Evolutionary conservation across 2,888 invertebrate species (phyloP).

Genomic region (Drosophila meridionalis): DNA sequence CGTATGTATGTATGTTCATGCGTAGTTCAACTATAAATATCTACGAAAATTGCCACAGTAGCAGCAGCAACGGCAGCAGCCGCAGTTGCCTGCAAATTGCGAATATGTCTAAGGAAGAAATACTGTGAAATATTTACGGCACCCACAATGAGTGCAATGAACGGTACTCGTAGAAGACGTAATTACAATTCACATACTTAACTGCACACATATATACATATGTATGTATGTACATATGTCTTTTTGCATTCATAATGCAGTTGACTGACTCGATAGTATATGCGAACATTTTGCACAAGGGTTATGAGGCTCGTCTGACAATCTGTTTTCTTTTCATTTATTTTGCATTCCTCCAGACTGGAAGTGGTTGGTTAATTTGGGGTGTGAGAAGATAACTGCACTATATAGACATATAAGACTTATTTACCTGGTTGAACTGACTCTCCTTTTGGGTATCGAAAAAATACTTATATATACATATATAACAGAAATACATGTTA

Average conservation of each 20-base stretch:
- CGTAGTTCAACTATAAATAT: conserved; percentile 48
- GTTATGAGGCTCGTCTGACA: conserved; percentile 1
- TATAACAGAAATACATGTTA: not conserved
- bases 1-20: not conserved
- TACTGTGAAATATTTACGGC: conserved; percentile 7
- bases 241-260: not conserved
- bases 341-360: conserved; percentile 1
- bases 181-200: not conserved
- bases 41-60: conserved; percentile 1
- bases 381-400: not conserved
- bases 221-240: not conserved
- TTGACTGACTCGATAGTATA: not conserved
- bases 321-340: not conserved
- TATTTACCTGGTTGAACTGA: conserved; percentile 2
- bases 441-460: not conserved
- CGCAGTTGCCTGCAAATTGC: conserved; percentile 7
- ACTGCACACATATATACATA: not conserved
- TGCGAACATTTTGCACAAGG: conserved; percentile 3
- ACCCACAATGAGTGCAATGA: conserved; percentile 32
- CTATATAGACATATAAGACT: not conserved
- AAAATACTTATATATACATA: not conserved
- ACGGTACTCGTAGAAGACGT: conserved; percentile 14
- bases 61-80: conserved; percentile 5
- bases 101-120: conserved; percentile 18
- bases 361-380: not conserved